Evolutionary conservation across 2,888 invertebrate species (phyloP), one percentile per base, ranked within the genome.

Genomic region (Caenorhabditis sp.): DNA sequence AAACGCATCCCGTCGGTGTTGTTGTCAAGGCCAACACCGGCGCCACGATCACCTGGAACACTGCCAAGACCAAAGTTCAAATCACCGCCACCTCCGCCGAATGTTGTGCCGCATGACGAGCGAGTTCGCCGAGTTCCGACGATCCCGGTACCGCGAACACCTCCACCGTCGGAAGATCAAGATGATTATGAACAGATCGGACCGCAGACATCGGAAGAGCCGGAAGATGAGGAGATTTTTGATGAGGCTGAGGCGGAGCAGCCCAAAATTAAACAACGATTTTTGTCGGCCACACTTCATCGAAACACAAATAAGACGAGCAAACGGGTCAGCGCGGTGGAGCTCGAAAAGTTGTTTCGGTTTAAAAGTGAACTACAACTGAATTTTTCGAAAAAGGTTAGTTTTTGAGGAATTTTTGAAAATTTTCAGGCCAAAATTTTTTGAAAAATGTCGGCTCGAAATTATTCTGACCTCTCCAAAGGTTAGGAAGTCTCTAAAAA

Each of bases 351-450:
- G 63, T 55, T 83, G 57, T 66, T 81, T 26, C 65, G 78, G 27
- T 81, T 84, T 53, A 82, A 81, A 59, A 79, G 78, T 57, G 84
- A 83, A 19, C 57, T 84, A 17, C 83, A 83, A 55, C 64, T 81
- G 27, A 83, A 82, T 67, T 61, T 83, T 49, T 74, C 81, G 5
- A 79, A 81, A 61, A 81, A 81, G 76, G 81, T 84, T 31, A 10
- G 31, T 31, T 31, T n/a, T n/a, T n/a, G n/a, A n/a, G n/a, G n/a
- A n/a, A n/a, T 54, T n/a, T n/a, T 14, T 14, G 19, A 19, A 4
- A 49, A 49, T 19, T 49, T n/a, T n/a, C 19, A n/a, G n/a, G n/a
- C 14, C 14, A 37, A 10, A 14, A 14, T 37, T 37, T 12, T 12
- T 51, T 19, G 10, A n/a, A 12, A 12, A 60, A 49, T 60, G 31